A percentile compares a stretch with the other conserved stretches of the same genome.
These are phyloP conservation scores for Acronicta alni DNA, from an alignment of 2,888 invertebrate species.

Conservation along the genomic window DNA sequence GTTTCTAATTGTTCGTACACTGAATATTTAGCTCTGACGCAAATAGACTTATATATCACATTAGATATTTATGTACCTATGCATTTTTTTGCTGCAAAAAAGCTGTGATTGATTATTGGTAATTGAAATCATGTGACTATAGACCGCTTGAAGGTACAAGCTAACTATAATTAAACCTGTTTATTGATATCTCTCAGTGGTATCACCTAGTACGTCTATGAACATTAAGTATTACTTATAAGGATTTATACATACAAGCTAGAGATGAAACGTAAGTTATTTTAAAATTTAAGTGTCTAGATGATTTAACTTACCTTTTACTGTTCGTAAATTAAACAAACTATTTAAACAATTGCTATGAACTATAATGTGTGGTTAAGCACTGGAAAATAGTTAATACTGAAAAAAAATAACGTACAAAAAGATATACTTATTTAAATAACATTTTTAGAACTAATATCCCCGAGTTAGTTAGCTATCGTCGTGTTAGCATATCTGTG, in stretches of 20 bases:
- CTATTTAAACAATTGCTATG: too few species aligned
- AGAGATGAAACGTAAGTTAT: not conserved
- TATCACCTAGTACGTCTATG: conserved; percentile 11
- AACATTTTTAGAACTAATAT: too few species aligned
- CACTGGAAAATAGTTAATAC: too few species aligned
- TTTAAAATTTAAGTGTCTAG: not conserved
- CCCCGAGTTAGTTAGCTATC: too few species aligned
- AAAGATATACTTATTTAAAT: too few species aligned
- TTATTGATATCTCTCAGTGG: conserved; percentile 16
- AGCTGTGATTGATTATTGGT: conserved; percentile 19
- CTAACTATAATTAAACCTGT: conserved; percentile 35
- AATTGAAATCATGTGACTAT: conserved; percentile 19
- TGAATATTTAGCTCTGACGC: not conserved
- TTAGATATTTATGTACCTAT: not conserved
- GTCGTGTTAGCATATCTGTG: too few species aligned
- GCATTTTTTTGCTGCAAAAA: not conserved
- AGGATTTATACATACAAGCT: not conserved
- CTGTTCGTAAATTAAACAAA: too few species aligned
- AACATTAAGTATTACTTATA: not conserved
- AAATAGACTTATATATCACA: not conserved
- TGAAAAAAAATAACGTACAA: too few species aligned
- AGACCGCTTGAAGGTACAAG: conserved; percentile 12
- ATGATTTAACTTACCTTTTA: too few species aligned
- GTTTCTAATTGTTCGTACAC: too few species aligned
- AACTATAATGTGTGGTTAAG: too few species aligned